Evolutionary conservation across 1,140 invertebrate genomes (phyloP), one percentile per base, ranked within the genome.

Genomic region (Anadara kagoshimensis): DNA sequence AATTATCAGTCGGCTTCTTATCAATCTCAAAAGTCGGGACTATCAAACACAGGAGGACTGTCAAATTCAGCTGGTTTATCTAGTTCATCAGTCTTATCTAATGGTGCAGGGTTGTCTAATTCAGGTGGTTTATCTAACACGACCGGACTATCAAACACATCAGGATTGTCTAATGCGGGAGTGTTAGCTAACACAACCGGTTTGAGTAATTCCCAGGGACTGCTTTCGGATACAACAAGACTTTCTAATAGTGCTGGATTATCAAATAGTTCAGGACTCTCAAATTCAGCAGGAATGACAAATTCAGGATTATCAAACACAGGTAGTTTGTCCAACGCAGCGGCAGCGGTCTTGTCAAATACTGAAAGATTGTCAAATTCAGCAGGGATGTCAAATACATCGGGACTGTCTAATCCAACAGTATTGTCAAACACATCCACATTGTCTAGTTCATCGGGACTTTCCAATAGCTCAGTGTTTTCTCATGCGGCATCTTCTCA

Each of bases 401-500:
- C 73, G 69, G 73, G 66, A 69, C 53, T 75, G 51, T 36, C 72
- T 44, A 75, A 62, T 68, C 44, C 65, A 44, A 64, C 66, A 49
- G 67, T 56, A 51, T 49, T 69, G 47, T 69, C 67, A 69, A 69
- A 64, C 62, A 64, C 43, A 29, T 64, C 54, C 58, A 66, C 66
- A 64, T 26, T 71, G 22, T 64, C 69, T 29, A 63, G 80, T 63
- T 61, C 80, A 54, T 66, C 71, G 43, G 70, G 67, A 66, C 65
- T 79, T 54, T 53, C 69, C 49, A 63, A 51, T 47, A 68, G 73
- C 36, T 69, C 68, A 26, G 66, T 54, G n/a, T 80, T 61, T 59
- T 69, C 71, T 18, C 77, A 76, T 70, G 41, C 66, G 20, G 69
- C 76, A 8, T 69, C 69, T 45, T 62, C 70, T 49, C 78, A 81